Base-by-base conservation (phyloP, 2,888 invertebrate genomes). In the Troides helena region DNA sequence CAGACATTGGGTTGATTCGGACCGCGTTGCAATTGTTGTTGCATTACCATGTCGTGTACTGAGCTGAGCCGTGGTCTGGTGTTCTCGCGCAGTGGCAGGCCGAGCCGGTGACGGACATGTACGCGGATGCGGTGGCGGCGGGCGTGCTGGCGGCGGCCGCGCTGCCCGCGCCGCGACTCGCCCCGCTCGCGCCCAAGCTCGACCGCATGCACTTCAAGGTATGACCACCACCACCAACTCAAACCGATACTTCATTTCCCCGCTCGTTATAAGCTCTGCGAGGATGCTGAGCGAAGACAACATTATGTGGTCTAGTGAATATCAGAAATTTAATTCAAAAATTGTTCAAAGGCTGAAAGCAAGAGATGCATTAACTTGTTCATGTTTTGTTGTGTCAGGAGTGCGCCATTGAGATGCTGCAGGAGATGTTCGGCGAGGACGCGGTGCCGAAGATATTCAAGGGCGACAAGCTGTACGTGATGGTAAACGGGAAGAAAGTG, bases 101-200 rank as follows among this genome's bases (percentile, higher is more conserved):
- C 10, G 97, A 96, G 82, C 99, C 99, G 0, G 96, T 99, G 62
- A 96, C 98, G 81, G 99, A 99, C 89, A 99, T 99, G 98, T 99
- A 96, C 89, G 99, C 99, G 43, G 99, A 99, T 92, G 97, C 99
- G 43, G 96, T 98, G 43, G 93, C 99, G 68, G 97, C 97, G 0
- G 98, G 96, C 60, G 94, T 99, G 57, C 93, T 99, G 77, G 96
- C 97, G 85, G 97, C 98, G 14, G 78, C 88, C n/a, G 56, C 84
- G 62, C 81, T 87, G 65, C 81, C 87, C 65, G 79, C 79, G 72
- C 87, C 84, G 66, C 70, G 77, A 25, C 83, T 81, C 71, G 80
- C 85, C 74, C 90, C 90, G 74, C 85, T 86, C 50, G 88, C 90
- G 76, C 91, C 86, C 50, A 97, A 97, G 83, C 95, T 98, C 67